Evolutionary conservation across 2,113 vertebrate species (phyloP).

Genomic region (Eulemur macaco): DNA sequence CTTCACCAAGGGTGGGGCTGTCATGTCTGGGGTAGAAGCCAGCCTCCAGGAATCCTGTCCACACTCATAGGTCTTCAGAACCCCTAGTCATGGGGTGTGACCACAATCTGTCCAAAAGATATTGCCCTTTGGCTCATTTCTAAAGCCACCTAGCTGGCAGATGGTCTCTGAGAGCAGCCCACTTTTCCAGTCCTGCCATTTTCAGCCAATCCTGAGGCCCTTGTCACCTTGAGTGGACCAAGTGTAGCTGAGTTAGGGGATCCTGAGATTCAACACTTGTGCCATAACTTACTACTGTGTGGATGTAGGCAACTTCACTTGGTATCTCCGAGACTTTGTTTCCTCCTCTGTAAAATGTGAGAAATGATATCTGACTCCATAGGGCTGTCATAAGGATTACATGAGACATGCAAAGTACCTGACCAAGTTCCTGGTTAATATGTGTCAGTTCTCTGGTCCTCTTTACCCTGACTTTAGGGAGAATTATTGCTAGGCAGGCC

Average conservation of each 20-base stretch:
- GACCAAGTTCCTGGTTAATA: background rate
- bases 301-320: background rate
- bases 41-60: background rate
- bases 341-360: slow-evolving; percentile 13
- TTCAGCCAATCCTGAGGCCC: background rate
- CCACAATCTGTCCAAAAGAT: slow-evolving; percentile 24
- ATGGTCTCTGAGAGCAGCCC: background rate
- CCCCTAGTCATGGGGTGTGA: background rate
- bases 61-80: background rate
- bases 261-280: background rate
- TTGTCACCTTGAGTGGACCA: background rate
- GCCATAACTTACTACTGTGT: background rate
- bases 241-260: background rate
- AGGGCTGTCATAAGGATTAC: background rate
- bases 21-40: background rate
- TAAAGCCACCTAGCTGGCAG: background rate
- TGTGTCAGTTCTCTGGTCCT: background rate
- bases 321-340: slow-evolving; percentile 21
- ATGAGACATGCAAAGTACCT: background rate
- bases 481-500: background rate
- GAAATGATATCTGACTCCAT: background rate
- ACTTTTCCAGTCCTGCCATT: background rate
- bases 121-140: slow-evolving; percentile 7
- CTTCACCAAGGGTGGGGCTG: background rate
- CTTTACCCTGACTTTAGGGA: background rate